Evolutionary conservation across 92 coral and sea anemone species (phyloP).

Genomic region (Bergia puertoricense): DNA sequence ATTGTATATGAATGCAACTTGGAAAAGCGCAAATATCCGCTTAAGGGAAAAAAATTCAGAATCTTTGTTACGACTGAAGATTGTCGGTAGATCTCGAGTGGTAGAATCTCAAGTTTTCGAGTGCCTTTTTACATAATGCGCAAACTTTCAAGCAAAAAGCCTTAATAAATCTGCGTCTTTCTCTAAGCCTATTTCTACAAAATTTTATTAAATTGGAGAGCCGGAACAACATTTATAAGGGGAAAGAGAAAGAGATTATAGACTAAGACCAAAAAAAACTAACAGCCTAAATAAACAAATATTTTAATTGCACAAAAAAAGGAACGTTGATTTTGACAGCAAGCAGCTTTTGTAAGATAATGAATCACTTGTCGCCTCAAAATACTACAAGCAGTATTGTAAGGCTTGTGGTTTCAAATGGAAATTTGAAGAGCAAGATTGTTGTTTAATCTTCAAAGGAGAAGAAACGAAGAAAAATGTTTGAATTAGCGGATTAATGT

Average conservation of each 20-base stretch:
- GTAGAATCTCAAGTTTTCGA: conserved; percentile 20
- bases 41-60: conserved; percentile 13
- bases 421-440: background rate
- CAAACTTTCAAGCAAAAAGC: conserved; percentile 1
- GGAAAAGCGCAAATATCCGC: conserved; percentile 30
- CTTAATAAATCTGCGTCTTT: conserved; percentile 16
- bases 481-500: background rate
- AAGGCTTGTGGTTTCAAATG: background rate
- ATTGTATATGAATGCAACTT: conserved; percentile 12
- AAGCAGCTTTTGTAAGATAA: background rate
- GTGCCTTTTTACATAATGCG: conserved; percentile 14
- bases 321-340: conserved; percentile 6
- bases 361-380: background rate
- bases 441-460: background rate
- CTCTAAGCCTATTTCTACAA: conserved; percentile 5
- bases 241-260: background rate
- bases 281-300: conserved; percentile 25
- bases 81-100: conserved; percentile 34
- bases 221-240: background rate
- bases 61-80: conserved; percentile 19
- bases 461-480: background rate
- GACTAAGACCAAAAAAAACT: background rate
- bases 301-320: conserved; percentile 1
- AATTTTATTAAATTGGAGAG: background rate
- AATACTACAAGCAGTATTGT: background rate